Conservation (phyloP, 2,888 invertebrate genomes). For the Spodoptera littoralis region DNA sequence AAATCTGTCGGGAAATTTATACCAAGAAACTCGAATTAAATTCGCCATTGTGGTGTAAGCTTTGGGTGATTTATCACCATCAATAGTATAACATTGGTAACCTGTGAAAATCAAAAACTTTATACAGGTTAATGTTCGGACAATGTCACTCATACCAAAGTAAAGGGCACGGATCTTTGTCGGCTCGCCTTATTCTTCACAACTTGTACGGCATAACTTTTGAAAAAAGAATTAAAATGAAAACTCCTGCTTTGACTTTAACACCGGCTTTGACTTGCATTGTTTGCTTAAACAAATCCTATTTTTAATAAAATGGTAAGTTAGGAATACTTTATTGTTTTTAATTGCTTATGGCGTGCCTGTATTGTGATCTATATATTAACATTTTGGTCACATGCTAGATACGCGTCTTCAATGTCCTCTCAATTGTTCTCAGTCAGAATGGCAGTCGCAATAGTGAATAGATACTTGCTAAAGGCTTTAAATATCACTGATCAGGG, state of each 20-base stretch:
- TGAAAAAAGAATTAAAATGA: constrained; percentile 50
- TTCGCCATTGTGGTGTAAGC: constrained; percentile 38
- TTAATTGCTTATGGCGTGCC: background rate
- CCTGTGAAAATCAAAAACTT: constrained; percentile 55
- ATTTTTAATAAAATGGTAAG: constrained; percentile 11
- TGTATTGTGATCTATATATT: no score
- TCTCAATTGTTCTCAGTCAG: no score
- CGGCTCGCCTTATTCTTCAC: constrained; percentile 55
- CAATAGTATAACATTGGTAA: constrained; percentile 55
- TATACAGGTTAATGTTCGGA: constrained; percentile 63
- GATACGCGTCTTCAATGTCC: no score
- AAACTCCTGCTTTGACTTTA: constrained; percentile 50
- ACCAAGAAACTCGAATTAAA: constrained; percentile 47
- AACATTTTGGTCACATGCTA: no score
- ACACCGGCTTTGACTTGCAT: constrained; percentile 28
- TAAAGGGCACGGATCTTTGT: constrained; percentile 60
- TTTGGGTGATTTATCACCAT: constrained; percentile 43
- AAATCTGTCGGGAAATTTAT: constrained; percentile 34
- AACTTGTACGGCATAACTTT: constrained; percentile 53
- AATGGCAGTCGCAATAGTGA: no score
- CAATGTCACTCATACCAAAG: constrained; percentile 65
- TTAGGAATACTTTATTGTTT: constrained; percentile 17
- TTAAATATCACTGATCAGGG: no score
- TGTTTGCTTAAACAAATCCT: constrained; percentile 35
- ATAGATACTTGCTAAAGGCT: no score